A percentile compares a stretch with the other conserved stretches of the same genome.
Evolutionary conservation across 2,888 invertebrate species (phyloP).

Genomic region (Andrena camellia): DNA sequence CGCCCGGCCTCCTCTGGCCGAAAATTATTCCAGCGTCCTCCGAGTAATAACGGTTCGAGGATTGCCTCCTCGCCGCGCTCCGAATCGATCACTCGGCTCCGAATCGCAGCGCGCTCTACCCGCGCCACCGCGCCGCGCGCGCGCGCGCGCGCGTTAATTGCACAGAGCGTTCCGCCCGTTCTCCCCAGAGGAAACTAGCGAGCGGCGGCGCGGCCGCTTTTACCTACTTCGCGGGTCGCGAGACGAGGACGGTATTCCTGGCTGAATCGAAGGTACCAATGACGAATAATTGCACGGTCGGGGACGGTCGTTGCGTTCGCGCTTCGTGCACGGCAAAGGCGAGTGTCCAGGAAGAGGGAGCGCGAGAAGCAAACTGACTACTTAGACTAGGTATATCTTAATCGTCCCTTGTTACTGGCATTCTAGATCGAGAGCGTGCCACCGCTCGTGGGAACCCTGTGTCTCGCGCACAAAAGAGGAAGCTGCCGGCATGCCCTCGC

Average conservation of each 20-base stretch:
- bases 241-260: conserved; percentile 41
- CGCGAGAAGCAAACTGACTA: conserved; percentile 62
- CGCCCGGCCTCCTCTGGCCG: conserved; percentile 5
- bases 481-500: neutral
- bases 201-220: neutral
- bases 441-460: conserved; percentile 65
- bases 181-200: conserved; percentile 30
- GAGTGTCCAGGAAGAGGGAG: conserved; percentile 60
- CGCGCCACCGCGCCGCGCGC: neutral
- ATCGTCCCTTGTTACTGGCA: conserved; percentile 69
- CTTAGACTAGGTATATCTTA: conserved; percentile 51
- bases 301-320: conserved; percentile 55
- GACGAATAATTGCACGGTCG: conserved; percentile 69
- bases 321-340: conserved; percentile 68
- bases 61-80: neutral
- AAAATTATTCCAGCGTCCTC: conserved; percentile 29
- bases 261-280: conserved; percentile 62
- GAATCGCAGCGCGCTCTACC: neutral
- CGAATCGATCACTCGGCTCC: neutral
- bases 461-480: conserved; percentile 28
- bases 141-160: neutral
- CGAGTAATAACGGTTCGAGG: conserved; percentile 27
- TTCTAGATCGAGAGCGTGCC: conserved; percentile 69
- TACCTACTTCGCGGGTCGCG: conserved; percentile 4
- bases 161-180: conserved; percentile 11